Percentiles rank a stretch among this genome's conserved stretches.
Conservation (phyloP, 1,140 invertebrate genomes). For the Rhyacophila brunnea region DNA sequence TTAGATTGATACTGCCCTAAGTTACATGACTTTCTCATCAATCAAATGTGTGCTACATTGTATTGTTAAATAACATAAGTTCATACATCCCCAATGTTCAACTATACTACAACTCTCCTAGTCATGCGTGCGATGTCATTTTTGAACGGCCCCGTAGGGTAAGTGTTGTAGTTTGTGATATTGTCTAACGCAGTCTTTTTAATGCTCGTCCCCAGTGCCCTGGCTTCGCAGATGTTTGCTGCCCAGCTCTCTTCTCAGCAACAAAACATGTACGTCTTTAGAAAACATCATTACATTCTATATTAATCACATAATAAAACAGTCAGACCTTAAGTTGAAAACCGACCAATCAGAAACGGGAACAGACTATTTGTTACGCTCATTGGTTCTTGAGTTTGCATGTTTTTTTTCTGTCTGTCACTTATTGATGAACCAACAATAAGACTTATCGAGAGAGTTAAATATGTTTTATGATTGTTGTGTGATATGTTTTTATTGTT, state of each 20-base stretch:
- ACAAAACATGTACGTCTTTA: conserved; percentile 82
- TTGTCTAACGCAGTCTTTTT: conserved; percentile 33
- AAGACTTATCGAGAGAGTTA: not conserved
- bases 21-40: no score
- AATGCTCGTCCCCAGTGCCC: conserved; percentile 79
- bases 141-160: no score
- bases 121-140: no score
- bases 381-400: conserved; percentile 26
- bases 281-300: conserved; percentile 25
- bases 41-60: no score
- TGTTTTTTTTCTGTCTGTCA: conserved; percentile 11
- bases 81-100: no score
- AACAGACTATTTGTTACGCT: conserved; percentile 4
- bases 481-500: conserved; percentile 41
- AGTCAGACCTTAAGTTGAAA: no score
- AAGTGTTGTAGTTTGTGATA: not conserved
- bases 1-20: no score
- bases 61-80: no score
- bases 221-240: conserved; percentile 92
- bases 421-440: not conserved
- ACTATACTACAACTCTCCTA: no score
- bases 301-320: not conserved
- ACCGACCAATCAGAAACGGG: no score
- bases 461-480: conserved; percentile 10
- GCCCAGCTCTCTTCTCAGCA: conserved; percentile 85